phyloP scores from a whole-genome alignment of 2,888 invertebrate species.

The Adela reaumurella region DNA sequence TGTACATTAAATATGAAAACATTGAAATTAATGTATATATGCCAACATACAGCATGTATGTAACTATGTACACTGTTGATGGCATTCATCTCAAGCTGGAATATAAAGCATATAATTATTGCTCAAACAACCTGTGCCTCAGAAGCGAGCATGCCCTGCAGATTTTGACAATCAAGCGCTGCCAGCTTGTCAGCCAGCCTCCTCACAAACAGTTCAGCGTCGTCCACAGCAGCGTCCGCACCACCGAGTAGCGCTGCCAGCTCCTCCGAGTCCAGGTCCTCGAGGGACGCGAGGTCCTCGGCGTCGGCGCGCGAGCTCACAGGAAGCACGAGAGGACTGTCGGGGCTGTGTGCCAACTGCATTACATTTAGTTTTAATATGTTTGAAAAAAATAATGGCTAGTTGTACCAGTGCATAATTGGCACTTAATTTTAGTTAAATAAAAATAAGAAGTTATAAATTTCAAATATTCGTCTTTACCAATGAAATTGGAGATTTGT shows the following conservation, averaged over 20 bases:
- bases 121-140: conserved; percentile 62
- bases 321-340: conserved; percentile 12
- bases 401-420: too few relatives aligned
- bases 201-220: conserved; percentile 68
- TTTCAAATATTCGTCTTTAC: too few relatives aligned
- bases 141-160: conserved; percentile 88
- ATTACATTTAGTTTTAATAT: conserved; percentile 2
- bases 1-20: too few relatives aligned
- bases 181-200: conserved; percentile 79
- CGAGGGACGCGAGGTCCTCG: conserved; percentile 77
- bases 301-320: conserved; percentile 21
- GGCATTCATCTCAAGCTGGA: too few relatives aligned
- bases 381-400: too few relatives aligned
- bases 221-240: conserved; percentile 83
- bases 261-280: conserved; percentile 81
- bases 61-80: too few relatives aligned
- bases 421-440: too few relatives aligned
- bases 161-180: conserved; percentile 84
- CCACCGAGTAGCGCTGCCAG: conserved; percentile 78
- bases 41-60: too few relatives aligned
- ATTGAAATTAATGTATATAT: too few relatives aligned
- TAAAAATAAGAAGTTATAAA: too few relatives aligned
- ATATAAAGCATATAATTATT: too few relatives aligned
- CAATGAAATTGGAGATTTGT: too few relatives aligned
- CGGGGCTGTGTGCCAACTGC: conserved; percentile 14